These are phyloP conservation scores for Lutraria rhynchaena DNA, from an alignment of 1,140 invertebrate species.

Conservation along the genomic window DNA sequence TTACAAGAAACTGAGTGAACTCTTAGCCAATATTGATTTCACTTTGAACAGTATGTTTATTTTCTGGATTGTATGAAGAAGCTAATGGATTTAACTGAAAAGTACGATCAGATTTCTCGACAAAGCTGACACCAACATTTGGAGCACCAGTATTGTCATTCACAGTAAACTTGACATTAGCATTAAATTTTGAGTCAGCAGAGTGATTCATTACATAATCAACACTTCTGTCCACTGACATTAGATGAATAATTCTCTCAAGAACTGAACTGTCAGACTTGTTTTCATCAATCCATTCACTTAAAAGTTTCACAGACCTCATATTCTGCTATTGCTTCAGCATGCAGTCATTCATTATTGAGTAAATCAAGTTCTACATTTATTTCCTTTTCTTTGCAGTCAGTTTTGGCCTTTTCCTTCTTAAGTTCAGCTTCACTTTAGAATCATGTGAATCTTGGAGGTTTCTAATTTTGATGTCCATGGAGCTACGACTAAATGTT, in stretches of 20 bases:
- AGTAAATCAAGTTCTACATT: background rate
- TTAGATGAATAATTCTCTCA: background rate
- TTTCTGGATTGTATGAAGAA: too few relatives aligned
- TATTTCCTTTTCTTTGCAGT: background rate
- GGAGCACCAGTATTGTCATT: too few relatives aligned
- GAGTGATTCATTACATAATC: background rate
- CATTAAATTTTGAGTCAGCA: background rate
- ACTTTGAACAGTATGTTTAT: background rate
- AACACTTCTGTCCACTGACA: background rate
- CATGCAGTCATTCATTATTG: background rate
- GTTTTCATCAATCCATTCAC: slow-evolving; percentile 4
- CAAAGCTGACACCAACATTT: too few relatives aligned
- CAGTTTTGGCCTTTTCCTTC: slow-evolving; percentile 1
- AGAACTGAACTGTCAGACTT: background rate
- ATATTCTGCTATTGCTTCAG: slow-evolving; percentile 18
- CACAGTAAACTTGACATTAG: background rate
- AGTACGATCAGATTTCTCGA: too few relatives aligned
- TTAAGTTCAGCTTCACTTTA: slow-evolving; percentile 20
- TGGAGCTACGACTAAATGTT: slow-evolving; percentile 8
- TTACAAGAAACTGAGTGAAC: slow-evolving; percentile 15
- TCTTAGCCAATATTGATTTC: background rate
- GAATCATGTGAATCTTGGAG: background rate
- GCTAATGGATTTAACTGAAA: too few relatives aligned
- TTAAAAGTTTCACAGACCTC: slow-evolving; percentile 5
- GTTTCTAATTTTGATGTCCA: background rate